phyloP scores from a whole-genome alignment of 2,113 vertebrate genomes.

The Strigops habroptila region DNA sequence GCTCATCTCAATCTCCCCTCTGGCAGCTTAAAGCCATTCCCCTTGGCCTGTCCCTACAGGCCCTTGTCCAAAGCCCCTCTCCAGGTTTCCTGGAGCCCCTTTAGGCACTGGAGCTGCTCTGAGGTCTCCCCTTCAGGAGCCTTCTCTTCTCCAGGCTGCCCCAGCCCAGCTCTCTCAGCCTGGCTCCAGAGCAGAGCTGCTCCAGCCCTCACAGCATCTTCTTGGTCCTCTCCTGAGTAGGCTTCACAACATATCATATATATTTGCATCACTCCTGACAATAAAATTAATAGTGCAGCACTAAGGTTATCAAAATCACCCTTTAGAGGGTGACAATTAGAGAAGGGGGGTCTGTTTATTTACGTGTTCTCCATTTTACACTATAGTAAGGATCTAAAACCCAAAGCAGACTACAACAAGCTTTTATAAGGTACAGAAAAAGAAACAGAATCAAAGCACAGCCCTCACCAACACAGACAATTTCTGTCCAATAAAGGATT shows the following conservation, averaged over 20 bases:
- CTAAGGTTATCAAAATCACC: background rate
- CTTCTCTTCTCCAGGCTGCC: no score
- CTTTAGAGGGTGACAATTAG: background rate
- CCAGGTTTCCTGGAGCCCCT: no score
- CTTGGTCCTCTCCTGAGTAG: background rate
- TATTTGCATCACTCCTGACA: background rate
- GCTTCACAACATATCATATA: accelerated
- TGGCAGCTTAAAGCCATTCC: no score
- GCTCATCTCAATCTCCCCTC: no score
- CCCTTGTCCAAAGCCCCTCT: no score
- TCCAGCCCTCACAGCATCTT: no score
- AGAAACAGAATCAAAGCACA: background rate
- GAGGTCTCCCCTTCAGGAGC: no score
- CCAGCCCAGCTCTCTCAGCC: background rate
- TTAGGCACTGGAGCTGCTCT: no score
- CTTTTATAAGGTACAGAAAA: background rate
- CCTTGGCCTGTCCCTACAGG: no score
- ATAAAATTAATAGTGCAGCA: background rate
- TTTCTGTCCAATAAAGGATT: background rate
- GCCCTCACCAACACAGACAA: background rate
- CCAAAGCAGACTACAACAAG: background rate
- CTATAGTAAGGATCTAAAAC: background rate
- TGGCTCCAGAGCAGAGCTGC: background rate
- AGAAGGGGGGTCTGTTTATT: background rate
- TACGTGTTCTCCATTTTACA: background rate